Evolutionary conservation across 1,140 invertebrate species (phyloP).

Genomic region (Bombus superbus): DNA sequence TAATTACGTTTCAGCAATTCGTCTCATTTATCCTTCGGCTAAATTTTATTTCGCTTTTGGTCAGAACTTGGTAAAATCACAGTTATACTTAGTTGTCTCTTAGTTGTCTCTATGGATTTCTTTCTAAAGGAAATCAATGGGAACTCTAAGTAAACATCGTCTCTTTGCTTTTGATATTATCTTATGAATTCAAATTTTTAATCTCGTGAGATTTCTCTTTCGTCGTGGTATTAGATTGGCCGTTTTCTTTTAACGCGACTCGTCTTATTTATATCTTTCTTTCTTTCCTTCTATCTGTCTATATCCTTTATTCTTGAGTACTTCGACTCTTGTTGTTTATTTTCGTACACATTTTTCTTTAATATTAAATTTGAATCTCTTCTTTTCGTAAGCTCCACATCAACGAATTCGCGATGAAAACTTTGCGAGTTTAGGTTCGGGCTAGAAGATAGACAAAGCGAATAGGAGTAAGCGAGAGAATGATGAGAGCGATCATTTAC

Average conservation of each 20-base stretch:
- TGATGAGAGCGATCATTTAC: neutral
- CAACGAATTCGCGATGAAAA: neutral
- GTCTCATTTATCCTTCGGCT: neutral
- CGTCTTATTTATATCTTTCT: too few species aligned
- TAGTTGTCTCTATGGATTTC: too few species aligned
- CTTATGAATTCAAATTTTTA: neutral
- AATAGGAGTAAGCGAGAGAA: neutral
- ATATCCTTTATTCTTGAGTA: too few species aligned
- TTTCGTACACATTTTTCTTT: neutral
- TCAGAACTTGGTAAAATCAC: too few species aligned
- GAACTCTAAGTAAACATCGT: neutral
- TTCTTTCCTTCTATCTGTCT: too few species aligned
- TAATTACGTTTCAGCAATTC: neutral
- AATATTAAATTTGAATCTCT: neutral
- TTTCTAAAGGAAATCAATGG: neutral
- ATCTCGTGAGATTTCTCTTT: neutral
- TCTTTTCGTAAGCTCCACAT: neutral
- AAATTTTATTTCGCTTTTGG: neutral
- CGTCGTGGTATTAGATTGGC: neutral
- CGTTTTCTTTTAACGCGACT: neutral
- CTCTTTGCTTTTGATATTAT: too few species aligned
- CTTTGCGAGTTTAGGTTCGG: neutral
- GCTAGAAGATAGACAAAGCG: neutral
- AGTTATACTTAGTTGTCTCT: too few species aligned
- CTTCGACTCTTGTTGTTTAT: too few species aligned